phyloP scores from a whole-genome alignment of 2,113 vertebrate species.

The Neodon shergylaensis region DNA sequence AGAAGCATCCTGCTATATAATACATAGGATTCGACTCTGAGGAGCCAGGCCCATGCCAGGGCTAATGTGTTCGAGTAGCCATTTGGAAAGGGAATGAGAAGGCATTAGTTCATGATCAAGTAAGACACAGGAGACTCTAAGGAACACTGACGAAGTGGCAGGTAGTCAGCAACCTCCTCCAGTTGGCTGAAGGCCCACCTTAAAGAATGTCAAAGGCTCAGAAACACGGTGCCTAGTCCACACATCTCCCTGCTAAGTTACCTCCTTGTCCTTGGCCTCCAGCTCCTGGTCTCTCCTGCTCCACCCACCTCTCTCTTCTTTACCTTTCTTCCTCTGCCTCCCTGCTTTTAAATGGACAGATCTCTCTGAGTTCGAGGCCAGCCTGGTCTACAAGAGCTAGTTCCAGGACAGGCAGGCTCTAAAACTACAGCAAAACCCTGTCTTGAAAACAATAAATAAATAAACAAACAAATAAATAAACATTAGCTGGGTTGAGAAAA shows the following conservation, averaged over 20 bases:
- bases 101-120: constrained; percentile 39
- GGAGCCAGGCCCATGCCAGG: background rate
- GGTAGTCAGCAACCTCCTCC: background rate
- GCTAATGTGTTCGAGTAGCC: constrained; percentile 14
- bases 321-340: background rate
- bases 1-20: background rate
- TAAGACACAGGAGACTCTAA: background rate
- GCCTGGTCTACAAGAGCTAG: too few species aligned
- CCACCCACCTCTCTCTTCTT: background rate
- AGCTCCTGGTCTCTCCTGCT: background rate
- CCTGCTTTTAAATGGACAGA: background rate
- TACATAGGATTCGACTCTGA: constrained; percentile 10
- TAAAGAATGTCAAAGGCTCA: background rate
- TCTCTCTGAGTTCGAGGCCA: too few species aligned
- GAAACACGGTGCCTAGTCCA: background rate
- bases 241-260: background rate
- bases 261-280: background rate
- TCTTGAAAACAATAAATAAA: too few species aligned
- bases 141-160: background rate
- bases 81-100: constrained; percentile 56
- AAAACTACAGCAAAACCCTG: too few species aligned
- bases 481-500: constrained; percentile 2
- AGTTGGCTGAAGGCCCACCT: background rate
- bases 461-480: too few species aligned
- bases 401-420: too few species aligned